Conservation (phyloP, 2,113 vertebrate species). For the Aphyosemion australe region DNA sequence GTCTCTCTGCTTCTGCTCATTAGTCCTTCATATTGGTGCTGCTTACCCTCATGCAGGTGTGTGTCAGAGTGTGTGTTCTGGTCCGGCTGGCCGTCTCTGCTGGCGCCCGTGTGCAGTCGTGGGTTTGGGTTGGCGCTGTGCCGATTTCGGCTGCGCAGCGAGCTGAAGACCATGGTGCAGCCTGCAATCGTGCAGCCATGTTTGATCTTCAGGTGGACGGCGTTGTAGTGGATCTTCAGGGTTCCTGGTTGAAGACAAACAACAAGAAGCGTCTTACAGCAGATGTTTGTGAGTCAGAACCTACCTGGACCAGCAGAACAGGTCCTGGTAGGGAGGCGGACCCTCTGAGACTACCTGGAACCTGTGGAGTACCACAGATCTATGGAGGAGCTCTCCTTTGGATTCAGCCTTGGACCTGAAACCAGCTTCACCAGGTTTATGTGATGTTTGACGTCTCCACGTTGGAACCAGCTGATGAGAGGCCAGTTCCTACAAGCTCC, state of each 20-base stretch:
- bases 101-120: constrained; percentile 69
- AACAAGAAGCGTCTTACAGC: not conserved
- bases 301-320: no score
- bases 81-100: constrained; percentile 11
- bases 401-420: no score
- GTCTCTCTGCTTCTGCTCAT: not conserved
- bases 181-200: constrained; percentile 92
- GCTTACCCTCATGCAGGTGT: constrained; percentile 34
- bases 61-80: not conserved
- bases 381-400: no score
- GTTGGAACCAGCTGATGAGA: no score
- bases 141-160: constrained; percentile 92
- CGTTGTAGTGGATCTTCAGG: constrained; percentile 97
- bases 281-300: no score
- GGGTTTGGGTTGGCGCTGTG: constrained; percentile 97
- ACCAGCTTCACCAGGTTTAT: no score
- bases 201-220: constrained; percentile 95
- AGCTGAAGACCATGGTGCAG: constrained; percentile 96
- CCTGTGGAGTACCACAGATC: no score
- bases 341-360: no score
- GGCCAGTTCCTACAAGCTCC: no score
- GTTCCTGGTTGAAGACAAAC: constrained; percentile 71
- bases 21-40: not conserved
- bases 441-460: no score
- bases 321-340: no score